Evolutionary conservation across 2,797 vertebrate genomes (phyloP), one percentile per base, ranked within the genome.

Genomic region (Monodelphis domestica): DNA sequence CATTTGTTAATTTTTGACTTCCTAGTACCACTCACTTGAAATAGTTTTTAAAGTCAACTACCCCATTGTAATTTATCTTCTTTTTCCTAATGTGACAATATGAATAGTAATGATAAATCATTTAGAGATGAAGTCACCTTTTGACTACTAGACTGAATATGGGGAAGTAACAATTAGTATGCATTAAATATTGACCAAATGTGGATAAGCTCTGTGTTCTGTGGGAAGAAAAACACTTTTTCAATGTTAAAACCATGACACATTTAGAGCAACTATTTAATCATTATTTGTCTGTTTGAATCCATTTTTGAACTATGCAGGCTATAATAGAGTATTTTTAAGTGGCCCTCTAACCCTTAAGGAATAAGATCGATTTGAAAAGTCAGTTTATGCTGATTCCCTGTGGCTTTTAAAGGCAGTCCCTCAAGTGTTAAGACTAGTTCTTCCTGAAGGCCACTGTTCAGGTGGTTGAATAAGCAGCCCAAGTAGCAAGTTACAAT

Each of bases 131-230:
- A 95, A 95, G 89, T 90, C 38, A 92, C 89, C 12, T 95, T 94
- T 95, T 94, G 26, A 57, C 14, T 92, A 33, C 89, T 95, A 94
- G 95, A 96, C 90, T 91, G 54, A 96, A 51, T 93, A 91, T 91
- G 91, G 92, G 33, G 70, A 94, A 94, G 94, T 17, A 94, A 92
- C 54, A 95, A 90, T 92, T n/a, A 96, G 45, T 24, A 53, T 59
- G 94, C 70, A 91, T 95, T 93, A 95, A 96, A 97, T 96, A 96
- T 95, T 96, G 94, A 95, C 94, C 93, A 21, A 26, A 70, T 92
- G 94, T 90, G 95, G 88, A 94, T 95, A 96, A 96, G 96, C 94
- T 92, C 89, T 93, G 3, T 90, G 91, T 93, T 96, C 94, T 91
- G 51, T 54, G 84, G 54, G 15, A 0, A n/a, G 70, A 63, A 94